Conservation (phyloP, 1,140 invertebrate species). For the Eubasilissa regina region DNA sequence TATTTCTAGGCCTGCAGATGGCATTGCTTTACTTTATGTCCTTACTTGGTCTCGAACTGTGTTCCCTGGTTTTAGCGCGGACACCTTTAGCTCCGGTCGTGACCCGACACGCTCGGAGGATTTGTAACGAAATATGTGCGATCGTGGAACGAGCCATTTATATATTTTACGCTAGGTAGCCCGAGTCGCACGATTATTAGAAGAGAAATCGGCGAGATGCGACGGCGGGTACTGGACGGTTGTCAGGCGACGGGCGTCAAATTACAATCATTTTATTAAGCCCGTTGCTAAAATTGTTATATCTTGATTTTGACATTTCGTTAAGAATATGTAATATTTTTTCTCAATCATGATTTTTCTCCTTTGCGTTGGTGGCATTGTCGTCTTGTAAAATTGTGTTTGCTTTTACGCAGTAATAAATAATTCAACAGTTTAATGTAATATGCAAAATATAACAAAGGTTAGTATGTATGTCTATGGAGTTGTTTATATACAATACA, state of each 20-base stretch:
- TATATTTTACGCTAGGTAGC: conserved; percentile 46
- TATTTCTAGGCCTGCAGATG: conserved; percentile 42
- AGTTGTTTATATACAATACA: too few species aligned
- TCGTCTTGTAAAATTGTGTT: too few species aligned
- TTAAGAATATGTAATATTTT: too few species aligned
- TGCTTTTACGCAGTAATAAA: too few species aligned
- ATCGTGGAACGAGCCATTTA: conserved; percentile 57
- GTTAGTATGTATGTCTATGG: too few species aligned
- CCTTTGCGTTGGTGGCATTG: too few species aligned
- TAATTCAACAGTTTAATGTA: too few species aligned
- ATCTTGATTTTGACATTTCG: too few species aligned
- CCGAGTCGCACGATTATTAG: conserved; percentile 43
- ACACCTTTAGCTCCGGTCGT: conserved; percentile 54
- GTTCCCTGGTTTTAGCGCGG: conserved; percentile 41
- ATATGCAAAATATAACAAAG: too few species aligned
- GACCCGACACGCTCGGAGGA: conserved; percentile 53
- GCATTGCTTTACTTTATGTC: conserved; percentile 47
- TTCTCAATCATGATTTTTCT: too few species aligned
- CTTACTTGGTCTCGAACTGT: conserved; percentile 40
- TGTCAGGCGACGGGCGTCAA: background rate
- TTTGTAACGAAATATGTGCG: conserved; percentile 58
- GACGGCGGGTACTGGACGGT: background rate
- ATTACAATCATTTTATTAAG: background rate
- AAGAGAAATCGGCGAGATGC: conserved; percentile 10
- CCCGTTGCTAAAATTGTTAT: too few species aligned